Evolutionary conservation across 1,140 invertebrate genomes (phyloP), one percentile per base, ranked within the genome.

Genomic region (Lucilia sericata): DNA sequence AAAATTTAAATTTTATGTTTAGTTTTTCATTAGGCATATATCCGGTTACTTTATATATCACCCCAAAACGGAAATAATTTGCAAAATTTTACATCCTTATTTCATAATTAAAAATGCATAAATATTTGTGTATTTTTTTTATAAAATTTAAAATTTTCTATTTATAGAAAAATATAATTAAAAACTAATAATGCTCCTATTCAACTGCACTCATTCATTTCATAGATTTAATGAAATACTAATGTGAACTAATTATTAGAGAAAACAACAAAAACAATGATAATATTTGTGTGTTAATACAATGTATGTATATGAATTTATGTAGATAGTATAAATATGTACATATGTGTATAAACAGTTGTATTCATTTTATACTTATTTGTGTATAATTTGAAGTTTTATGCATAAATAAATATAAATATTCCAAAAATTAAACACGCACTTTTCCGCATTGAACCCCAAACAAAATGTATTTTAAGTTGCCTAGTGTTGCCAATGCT

Each of bases 31-130:
- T 49, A 49, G 36, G n/a, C 76, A 80, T 80, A 80, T 49, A 80
- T 80, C 76, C 76, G 76, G 76, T 80, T 80, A 49, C 2, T 7
- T 42, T 42, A 2, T 7, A 8, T 42, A 2, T 42, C 10, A 42
- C 42, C 42, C 10, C 21, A 21, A 80, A 80, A 42, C 76, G 76
- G 76, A 80, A 80, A 80, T 80, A 42, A 80, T 80, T 80, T 80
- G 76, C 76, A 80, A 80, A 70, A 80, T 80, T 80, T 49, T 80
- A 80, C 76, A 80, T 80, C 76, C 76, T 80, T 80, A 12, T 80
- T 70, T 70, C 60, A 70, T 70, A 70, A 60, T 5, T n/a, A 5
- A 42, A 60, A 70, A 70, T 70, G 60, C 60, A 70, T 70, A 21
- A 60, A 21, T 70, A 70, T 70, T 70, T 21, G 7, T 70, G 21